These are phyloP conservation scores for Scylla paramamosain DNA, from an alignment of 1,140 invertebrate genomes.

Conservation along the genomic window DNA sequence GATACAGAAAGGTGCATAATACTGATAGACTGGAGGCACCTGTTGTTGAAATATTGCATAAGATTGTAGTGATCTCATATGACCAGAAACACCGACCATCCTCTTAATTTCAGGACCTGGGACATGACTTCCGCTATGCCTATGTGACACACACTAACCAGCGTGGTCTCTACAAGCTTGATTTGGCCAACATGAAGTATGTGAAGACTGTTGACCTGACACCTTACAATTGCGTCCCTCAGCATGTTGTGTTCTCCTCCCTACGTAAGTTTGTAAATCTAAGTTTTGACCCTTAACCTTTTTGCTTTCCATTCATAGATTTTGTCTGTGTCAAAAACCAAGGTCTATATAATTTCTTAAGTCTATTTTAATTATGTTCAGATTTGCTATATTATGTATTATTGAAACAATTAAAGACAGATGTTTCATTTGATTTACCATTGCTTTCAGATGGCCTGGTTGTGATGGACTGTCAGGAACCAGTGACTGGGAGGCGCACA, in stretches of 20 bases:
- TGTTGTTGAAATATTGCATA: too few relatives aligned
- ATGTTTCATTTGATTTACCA: too few relatives aligned
- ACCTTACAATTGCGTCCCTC: slow-evolving; percentile 88
- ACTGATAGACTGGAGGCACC: too few relatives aligned
- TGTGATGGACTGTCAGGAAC: slow-evolving; percentile 87
- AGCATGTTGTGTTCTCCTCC: slow-evolving; percentile 86
- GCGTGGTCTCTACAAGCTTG: slow-evolving; percentile 88
- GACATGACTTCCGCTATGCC: slow-evolving; percentile 87
- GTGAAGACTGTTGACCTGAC: slow-evolving; percentile 88
- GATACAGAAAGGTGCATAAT: too few relatives aligned
- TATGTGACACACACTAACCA: slow-evolving; percentile 90
- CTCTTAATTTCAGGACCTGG: slow-evolving; percentile 82
- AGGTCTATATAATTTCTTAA: too few relatives aligned
- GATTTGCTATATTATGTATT: too few relatives aligned
- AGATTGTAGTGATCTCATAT: too few relatives aligned
- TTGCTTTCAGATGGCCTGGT: slow-evolving; percentile 87
- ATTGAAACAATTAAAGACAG: too few relatives aligned
- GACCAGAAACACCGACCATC: neutral
- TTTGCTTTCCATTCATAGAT: too few relatives aligned
- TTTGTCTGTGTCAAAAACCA: too few relatives aligned
- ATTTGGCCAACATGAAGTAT: slow-evolving; percentile 88
- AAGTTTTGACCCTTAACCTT: neutral
- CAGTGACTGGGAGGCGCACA: slow-evolving; percentile 84
- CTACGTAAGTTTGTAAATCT: slow-evolving; percentile 84
- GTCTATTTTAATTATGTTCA: too few relatives aligned